A percentile compares a stretch with the other conserved stretches of the same genome.
Conservation (phyloP, 2,888 invertebrate species). For the Pyrrhia umbra region DNA sequence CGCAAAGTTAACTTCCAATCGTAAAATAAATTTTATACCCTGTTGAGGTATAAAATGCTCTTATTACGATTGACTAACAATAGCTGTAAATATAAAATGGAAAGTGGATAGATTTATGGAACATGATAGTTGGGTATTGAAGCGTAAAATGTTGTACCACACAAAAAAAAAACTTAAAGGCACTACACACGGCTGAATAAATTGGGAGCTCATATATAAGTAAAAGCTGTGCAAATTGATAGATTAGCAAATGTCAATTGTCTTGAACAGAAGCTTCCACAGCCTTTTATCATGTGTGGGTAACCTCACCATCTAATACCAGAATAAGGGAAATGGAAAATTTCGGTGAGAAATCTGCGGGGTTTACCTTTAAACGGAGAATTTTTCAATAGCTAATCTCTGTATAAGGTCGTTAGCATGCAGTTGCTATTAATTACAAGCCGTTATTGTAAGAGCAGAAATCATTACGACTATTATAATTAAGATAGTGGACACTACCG, state of each 20-base stretch:
- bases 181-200: too few relatives aligned
- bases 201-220: too few relatives aligned
- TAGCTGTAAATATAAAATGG: slow-evolving; percentile 36
- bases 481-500: too few relatives aligned
- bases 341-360: too few relatives aligned
- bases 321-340: too few relatives aligned
- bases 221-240: too few relatives aligned
- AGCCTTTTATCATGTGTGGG: too few relatives aligned
- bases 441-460: not conserved
- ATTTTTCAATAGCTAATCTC: too few relatives aligned
- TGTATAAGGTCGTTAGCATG: not conserved
- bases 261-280: too few relatives aligned
- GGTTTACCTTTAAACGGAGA: too few relatives aligned
- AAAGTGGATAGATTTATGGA: slow-evolving; percentile 49
- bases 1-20: slow-evolving; percentile 52
- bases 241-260: too few relatives aligned
- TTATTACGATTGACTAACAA: slow-evolving; percentile 56
- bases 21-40: slow-evolving; percentile 60
- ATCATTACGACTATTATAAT: not conserved
- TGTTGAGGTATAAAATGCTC: slow-evolving; percentile 57
- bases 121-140: slow-evolving; percentile 35
- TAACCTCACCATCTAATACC: too few relatives aligned
- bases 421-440: not conserved
- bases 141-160: not conserved
- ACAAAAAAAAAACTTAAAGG: not conserved